A percentile compares a stretch with the other conserved stretches of the same genome.
Conservation (phyloP, 37 sponge, comb jelly and placozoan genomes). For the Tethya wilhelma region DNA sequence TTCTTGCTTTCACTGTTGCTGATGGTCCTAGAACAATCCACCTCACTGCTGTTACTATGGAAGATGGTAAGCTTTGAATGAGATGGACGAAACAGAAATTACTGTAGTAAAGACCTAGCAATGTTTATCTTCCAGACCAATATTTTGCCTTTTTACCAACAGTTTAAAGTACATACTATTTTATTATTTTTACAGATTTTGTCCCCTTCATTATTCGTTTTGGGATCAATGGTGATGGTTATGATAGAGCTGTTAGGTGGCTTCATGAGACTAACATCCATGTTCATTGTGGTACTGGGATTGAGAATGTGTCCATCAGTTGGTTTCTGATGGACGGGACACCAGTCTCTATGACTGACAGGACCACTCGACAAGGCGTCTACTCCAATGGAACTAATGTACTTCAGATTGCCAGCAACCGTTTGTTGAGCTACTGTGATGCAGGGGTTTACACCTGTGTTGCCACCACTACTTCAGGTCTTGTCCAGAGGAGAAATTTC, state of each 20-base stretch:
- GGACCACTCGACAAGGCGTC: conserved; percentile 11
- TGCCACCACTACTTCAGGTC: neutral
- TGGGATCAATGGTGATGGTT: conserved; percentile 41
- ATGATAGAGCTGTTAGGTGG: conserved; percentile 2
- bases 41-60: conserved; percentile 20
- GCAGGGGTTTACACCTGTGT: conserved; percentile 22
- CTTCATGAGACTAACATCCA: neutral
- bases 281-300: neutral
- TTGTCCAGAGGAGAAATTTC: conserved; percentile 3
- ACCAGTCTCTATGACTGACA: neutral
- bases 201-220: neutral
- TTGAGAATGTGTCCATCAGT: neutral
- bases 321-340: conserved; percentile 36
- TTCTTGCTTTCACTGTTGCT: conserved; percentile 39
- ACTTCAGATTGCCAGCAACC: conserved; percentile 14
- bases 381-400: conserved; percentile 17
- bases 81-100: neutral
- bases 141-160: too few relatives aligned
- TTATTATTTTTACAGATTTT: neutral
- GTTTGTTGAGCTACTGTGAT: conserved; percentile 13
- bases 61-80: neutral
- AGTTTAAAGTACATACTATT: too few relatives aligned
- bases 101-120: too few relatives aligned
- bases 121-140: too few relatives aligned
- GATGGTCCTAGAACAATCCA: conserved; percentile 39